Conservation (phyloP, 2,113 vertebrate species). For the Tragelaphus imberbis region DNA sequence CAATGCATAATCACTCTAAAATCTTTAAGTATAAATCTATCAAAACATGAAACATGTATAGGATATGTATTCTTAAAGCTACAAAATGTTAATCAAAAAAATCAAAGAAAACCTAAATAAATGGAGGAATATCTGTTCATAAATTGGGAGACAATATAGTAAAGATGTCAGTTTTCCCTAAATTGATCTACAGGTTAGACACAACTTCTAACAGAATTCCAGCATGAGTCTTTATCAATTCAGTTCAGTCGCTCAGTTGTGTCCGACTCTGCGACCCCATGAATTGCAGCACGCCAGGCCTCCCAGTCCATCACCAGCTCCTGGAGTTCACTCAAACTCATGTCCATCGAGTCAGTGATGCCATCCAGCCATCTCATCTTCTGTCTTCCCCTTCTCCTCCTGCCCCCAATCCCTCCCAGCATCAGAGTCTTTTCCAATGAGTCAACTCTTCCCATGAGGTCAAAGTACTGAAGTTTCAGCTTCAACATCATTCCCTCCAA, state of each 20-base stretch:
- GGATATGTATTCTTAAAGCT: not conserved
- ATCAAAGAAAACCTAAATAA: not conserved
- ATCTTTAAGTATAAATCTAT: not conserved
- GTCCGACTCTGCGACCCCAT: fast-evolving
- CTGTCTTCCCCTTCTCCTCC: too few relatives aligned
- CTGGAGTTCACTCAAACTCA: too few relatives aligned
- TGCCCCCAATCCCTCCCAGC: too few relatives aligned
- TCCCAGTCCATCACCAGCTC: too few relatives aligned
- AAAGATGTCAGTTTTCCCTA: not conserved
- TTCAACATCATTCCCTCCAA: too few relatives aligned
- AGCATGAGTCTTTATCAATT: not conserved
- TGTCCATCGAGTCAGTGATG: too few relatives aligned
- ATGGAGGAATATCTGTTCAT: not conserved
- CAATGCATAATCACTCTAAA: not conserved
- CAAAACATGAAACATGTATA: not conserved
- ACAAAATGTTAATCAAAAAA: not conserved
- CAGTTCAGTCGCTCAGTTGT: too few relatives aligned
- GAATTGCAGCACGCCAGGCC: too few relatives aligned
- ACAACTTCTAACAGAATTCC: not conserved
- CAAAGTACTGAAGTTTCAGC: too few relatives aligned
- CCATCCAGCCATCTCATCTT: too few relatives aligned
- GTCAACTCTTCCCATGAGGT: too few relatives aligned
- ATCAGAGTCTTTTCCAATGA: too few relatives aligned
- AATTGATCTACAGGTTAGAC: not conserved
- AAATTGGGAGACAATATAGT: not conserved